Evolutionary conservation across 2,888 invertebrate species (phyloP), one percentile per base, ranked within the genome.

Genomic region (Hypena proboscidalis): DNA sequence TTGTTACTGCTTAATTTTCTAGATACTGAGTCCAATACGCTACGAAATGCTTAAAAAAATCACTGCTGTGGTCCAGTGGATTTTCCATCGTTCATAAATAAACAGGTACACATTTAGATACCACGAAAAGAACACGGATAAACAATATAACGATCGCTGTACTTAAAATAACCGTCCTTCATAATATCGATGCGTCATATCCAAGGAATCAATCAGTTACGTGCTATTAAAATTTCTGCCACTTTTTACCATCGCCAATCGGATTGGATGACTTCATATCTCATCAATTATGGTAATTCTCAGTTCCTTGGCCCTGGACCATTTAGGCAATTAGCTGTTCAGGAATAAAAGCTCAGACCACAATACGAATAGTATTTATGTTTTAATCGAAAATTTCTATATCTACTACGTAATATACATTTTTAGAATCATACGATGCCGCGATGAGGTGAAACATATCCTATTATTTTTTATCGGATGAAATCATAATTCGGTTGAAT

Each of bases 261-360:
- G 32, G 40, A 41, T 65, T 37, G 50, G 47, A 64, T 65, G 68
- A 65, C 47, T 52, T 67, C 63, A 64, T 67, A 55, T 64, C 37
- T 43, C 26, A 44, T 41, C 65, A 65, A 65, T 65, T 59, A 64
- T 64, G 43, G 57, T 64, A 65, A 67, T 67, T 65, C 61, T 48
- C 42, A 58, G 65, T 67, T 67, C 65, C 55, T 65, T 65, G 65
- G 68, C 68, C 52, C 53, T 58, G 55, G 53, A 68, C 50, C 36
- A 67, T 64, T 64, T 53, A 50, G 51, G 39, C 68, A 60, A 65
- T 65, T 64, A 64, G 31, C 43, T 29, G 44, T 54, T 48, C 61
- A 47, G 36, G 43, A 42, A 61, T 58, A 53, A 17, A 39, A 58
- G 48, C 41, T 54, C 40, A 46, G 36, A 45, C 34, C 49, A 57